Conservation (phyloP, 2,797 vertebrate species). For the Glossophaga mutica region DNA sequence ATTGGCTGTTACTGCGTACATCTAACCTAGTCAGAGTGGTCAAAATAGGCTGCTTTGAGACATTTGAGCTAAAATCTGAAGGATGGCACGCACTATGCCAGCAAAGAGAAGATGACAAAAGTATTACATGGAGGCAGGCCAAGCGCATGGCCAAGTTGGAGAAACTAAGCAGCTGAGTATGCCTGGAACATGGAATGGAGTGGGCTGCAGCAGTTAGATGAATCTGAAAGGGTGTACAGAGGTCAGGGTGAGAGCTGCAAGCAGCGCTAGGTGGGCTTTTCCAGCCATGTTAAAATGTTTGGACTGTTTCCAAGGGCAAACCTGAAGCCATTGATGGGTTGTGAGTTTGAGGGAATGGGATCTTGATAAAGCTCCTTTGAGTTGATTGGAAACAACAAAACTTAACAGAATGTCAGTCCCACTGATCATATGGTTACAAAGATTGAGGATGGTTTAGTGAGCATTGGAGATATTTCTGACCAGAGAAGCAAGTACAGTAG, state of each 20-base stretch:
- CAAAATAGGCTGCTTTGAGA: not conserved
- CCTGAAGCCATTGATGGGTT: not conserved
- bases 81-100: not conserved
- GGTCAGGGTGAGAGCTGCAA: not conserved
- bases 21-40: not conserved
- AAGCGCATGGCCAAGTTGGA: not conserved
- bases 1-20: not conserved
- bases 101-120: not conserved
- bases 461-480: not conserved
- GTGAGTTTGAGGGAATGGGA: not conserved
- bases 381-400: not conserved
- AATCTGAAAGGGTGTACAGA: not conserved
- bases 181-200: not conserved
- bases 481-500: not conserved
- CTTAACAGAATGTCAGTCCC: not conserved
- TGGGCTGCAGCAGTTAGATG: not conserved
- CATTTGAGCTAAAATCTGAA: not conserved
- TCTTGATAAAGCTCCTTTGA: not conserved
- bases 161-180: not conserved
- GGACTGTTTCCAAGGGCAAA: not conserved
- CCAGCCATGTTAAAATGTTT: not conserved
- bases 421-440: not conserved
- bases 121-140: not conserved
- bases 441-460: not conserved
- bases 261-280: not conserved